Evolutionary conservation across 2,797 vertebrate species (phyloP).

Genomic region (Ctenochaetus hawaiiensis): DNA sequence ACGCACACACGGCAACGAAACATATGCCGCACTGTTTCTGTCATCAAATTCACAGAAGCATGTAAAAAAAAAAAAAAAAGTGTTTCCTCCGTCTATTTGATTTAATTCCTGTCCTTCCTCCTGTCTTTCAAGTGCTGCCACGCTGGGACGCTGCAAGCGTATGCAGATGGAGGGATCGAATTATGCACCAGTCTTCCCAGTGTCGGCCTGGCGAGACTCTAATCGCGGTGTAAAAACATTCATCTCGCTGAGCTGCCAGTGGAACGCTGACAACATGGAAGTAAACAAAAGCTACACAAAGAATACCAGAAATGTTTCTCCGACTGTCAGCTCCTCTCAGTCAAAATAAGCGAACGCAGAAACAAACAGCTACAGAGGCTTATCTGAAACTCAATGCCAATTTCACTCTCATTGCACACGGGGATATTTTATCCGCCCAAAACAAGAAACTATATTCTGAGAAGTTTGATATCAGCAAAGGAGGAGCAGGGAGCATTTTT

Average conservation of each 20-base stretch:
- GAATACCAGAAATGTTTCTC: conserved; percentile 22
- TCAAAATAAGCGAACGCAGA: conserved; percentile 28
- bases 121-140: conserved; percentile 59
- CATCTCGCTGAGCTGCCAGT: conserved; percentile 37
- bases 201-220: conserved; percentile 48
- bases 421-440: conserved; percentile 13
- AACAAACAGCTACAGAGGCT: conserved; percentile 23
- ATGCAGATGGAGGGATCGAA: conserved; percentile 59
- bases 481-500: conserved; percentile 10
- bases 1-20: conserved; percentile 15
- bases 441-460: conserved; percentile 13
- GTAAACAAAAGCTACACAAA: conserved; percentile 43
- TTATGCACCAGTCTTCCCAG: conserved; percentile 53
- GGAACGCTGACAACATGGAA: conserved; percentile 45
- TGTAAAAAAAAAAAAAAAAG: conserved; percentile 17
- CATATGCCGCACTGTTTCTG: conserved; percentile 10
- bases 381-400: conserved; percentile 22
- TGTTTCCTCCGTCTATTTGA: conserved; percentile 37
- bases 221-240: conserved; percentile 53
- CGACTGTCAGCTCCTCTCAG: conserved; percentile 1
- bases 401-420: conserved; percentile 5
- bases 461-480: background rate
- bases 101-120: conserved; percentile 43
- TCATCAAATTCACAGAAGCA: conserved; percentile 22
- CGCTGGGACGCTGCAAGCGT: conserved; percentile 34